Conservation (phyloP, 2,113 vertebrate species). For the Mirounga angustirostris region DNA sequence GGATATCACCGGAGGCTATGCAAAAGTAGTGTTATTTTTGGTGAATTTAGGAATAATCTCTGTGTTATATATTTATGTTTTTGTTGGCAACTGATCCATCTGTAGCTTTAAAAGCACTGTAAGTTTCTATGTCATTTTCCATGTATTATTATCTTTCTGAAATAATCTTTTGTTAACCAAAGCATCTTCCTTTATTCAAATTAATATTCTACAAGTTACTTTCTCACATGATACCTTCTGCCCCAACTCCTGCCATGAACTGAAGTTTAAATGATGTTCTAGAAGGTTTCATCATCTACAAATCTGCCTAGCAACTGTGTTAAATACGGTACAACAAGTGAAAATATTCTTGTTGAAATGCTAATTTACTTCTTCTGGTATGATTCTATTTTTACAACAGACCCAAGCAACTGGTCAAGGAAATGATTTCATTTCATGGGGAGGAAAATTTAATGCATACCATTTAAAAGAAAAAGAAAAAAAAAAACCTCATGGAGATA, state of each 20-base stretch:
- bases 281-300: background rate
- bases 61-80: background rate
- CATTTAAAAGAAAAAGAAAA: background rate
- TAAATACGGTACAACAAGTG: background rate
- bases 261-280: background rate
- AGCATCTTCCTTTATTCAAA: background rate
- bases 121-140: background rate
- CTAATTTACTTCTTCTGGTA: background rate
- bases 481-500: background rate
- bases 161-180: background rate
- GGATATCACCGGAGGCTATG: background rate
- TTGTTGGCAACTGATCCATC: background rate
- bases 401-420: background rate
- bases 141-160: background rate
- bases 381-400: conserved; percentile 51
- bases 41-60: background rate
- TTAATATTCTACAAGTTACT: background rate
- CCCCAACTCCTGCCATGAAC: background rate
- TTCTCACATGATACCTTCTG: background rate
- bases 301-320: background rate
- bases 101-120: background rate
- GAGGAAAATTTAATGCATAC: background rate
- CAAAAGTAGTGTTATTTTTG: background rate
- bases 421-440: background rate
- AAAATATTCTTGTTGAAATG: conserved; percentile 50